Evolutionary conservation across 2,797 vertebrate species (phyloP).

Genomic region (Sus cebifrons): DNA sequence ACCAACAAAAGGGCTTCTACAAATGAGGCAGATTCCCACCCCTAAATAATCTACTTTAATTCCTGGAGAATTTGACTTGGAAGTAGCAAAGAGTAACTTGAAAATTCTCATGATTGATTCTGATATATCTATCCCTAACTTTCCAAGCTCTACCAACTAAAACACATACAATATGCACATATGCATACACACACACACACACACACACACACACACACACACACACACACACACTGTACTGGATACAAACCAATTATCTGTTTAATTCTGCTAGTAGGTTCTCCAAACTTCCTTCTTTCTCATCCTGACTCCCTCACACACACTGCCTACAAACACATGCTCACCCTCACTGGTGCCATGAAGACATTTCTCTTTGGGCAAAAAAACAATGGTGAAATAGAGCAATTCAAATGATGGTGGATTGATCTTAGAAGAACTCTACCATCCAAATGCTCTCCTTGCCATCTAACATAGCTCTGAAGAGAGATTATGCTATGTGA

Average conservation of each 20-base stretch:
- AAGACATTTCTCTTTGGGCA: neutral
- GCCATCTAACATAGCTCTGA: neutral
- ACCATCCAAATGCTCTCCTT: neutral
- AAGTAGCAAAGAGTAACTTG: neutral
- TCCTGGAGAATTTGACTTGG: neutral
- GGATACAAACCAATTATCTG: neutral
- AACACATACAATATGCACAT: neutral
- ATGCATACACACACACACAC: neutral
- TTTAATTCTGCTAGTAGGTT: neutral
- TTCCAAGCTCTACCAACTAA: neutral
- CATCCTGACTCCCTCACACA: neutral
- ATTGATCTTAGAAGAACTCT: constrained; percentile 14
- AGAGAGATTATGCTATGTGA: neutral
- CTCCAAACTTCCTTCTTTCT: neutral
- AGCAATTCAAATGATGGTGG: neutral
- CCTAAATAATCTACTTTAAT: neutral
- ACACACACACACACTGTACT: neutral
- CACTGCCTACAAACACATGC: neutral
- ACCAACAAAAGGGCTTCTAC: neutral
- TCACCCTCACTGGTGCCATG: neutral
- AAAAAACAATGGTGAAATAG: neutral
- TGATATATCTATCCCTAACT: neutral
- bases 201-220: neutral
- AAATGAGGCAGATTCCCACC: neutral
- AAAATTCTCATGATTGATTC: neutral